Base-by-base conservation (phyloP, 2,888 invertebrate species). In the Clusia tigrina region DNA sequence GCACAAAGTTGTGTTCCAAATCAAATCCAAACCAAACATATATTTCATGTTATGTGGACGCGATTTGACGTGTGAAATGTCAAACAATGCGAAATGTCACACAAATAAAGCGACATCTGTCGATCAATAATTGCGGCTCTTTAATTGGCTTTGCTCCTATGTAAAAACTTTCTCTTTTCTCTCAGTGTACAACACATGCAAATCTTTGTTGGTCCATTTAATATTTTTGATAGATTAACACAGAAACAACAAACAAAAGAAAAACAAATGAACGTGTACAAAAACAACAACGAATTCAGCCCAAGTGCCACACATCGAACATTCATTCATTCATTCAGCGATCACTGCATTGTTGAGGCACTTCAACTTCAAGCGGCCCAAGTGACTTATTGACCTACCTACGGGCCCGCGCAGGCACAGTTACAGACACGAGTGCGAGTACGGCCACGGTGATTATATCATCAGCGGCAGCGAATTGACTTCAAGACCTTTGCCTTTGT, bases 291-390 rank as follows among this genome's bases (percentile, higher is more conserved):
- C 1, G 10, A 37, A 48, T 6, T 15, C 60, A 22, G 58, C 59
- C 37, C 64, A 67, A 26, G 46, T 46, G 25, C 15, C 57, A 37
- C 53, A 63, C 20, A 55, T 54, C 23, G 42, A n/a, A n/a, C n/a
- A n/a, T n/a, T n/a, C n/a, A n/a, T n/a, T n/a, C n/a, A n/a, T n/a
- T n/a, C n/a, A n/a, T n/a, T n/a, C n/a, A n/a, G 32, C 32, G 32
- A 9, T 32, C 12, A 9, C 32, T 6, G 6, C 12, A 32, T 32
- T 32, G 32, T 32, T 32, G 32, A 6, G 32, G 12, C 32, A 12
- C 6, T 32, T 9, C 6, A 32, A 58, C 37, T 9, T 6, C 32
- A 32, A 48, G 54, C 53, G 18, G 46, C 53, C 15, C 63, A 48
- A 54, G 57, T 59, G 3, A 37, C 60, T 2, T 67, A 42, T 42